phyloP scores from a whole-genome alignment of 2,888 invertebrate species.

The Hoplodrina blanda region DNA sequence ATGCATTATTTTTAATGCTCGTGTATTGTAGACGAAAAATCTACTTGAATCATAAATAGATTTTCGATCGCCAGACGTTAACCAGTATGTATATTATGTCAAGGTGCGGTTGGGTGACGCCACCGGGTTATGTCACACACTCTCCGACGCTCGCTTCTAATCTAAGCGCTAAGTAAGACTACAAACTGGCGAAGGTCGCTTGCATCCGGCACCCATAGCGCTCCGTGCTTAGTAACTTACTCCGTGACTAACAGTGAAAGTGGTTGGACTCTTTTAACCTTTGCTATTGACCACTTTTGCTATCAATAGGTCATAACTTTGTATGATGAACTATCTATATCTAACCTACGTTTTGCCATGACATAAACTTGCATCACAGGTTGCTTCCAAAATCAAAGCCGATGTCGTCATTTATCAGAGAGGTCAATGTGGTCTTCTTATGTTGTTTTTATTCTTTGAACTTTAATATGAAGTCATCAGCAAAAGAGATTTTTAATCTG shows the following conservation, averaged over 20 bases:
- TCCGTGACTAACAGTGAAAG: slow-evolving; percentile 73
- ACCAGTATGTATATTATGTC: slow-evolving; percentile 77
- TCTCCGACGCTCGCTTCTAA: slow-evolving; percentile 77
- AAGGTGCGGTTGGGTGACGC: slow-evolving; percentile 85
- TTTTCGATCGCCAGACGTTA: slow-evolving; percentile 47
- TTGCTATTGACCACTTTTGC: slow-evolving; percentile 70
- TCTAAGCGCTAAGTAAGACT: slow-evolving; percentile 82
- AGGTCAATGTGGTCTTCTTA: slow-evolving; percentile 38
- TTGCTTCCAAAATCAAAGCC: slow-evolving; percentile 18
- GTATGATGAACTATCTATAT: slow-evolving; percentile 8
- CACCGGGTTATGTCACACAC: slow-evolving; percentile 86
- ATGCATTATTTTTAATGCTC: not conserved
- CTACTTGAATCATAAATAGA: slow-evolving; percentile 27
- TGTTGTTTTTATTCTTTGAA: slow-evolving; percentile 50
- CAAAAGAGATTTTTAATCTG: slow-evolving; percentile 47
- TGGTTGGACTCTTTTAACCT: slow-evolving; percentile 65
- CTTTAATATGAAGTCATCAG: slow-evolving; percentile 55
- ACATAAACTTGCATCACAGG: slow-evolving; percentile 34
- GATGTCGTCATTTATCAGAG: slow-evolving; percentile 42
- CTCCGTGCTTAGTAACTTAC: slow-evolving; percentile 43
- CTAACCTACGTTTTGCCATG: slow-evolving; percentile 28
- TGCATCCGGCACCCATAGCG: slow-evolving; percentile 77
- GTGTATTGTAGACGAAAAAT: slow-evolving; percentile 5
- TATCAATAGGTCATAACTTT: slow-evolving; percentile 63
- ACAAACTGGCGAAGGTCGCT: slow-evolving; percentile 84